Conservation (phyloP, 30 jellyfish, hydroid and myxozoan species). For the Hydra vulgaris region DNA sequence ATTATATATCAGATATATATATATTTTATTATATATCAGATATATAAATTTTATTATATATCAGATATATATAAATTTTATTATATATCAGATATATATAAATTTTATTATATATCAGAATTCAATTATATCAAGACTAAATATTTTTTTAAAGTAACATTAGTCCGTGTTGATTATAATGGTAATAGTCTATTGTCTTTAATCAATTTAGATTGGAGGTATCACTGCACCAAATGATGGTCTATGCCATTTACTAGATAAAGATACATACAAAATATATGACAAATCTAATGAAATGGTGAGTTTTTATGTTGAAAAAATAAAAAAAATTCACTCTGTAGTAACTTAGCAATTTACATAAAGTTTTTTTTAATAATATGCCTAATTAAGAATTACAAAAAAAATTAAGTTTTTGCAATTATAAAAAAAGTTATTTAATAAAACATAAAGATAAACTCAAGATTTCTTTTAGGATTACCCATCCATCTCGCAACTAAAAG, state of each 20-base stretch:
- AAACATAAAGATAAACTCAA: background rate
- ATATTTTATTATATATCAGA: no score
- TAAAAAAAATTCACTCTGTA: background rate
- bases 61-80: no score
- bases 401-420: background rate
- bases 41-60: no score
- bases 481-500: constrained; percentile 16
- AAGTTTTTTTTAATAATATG: no score
- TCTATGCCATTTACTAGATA: constrained; percentile 25
- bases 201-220: constrained; percentile 28
- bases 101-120: no score
- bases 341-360: background rate
- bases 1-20: no score
- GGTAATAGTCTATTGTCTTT: no score
- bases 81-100: no score
- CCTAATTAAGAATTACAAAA: background rate
- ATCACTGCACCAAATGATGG: constrained; percentile 48
- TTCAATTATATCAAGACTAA: no score
- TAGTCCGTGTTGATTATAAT: no score
- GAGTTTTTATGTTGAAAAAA: background rate
- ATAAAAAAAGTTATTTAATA: background rate
- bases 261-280: background rate
- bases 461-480: constrained; percentile 38
- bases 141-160: no score
- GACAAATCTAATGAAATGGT: constrained; percentile 24